A percentile compares a stretch with the other conserved stretches of the same genome.
These are phyloP conservation scores for Lordiphosa mommai DNA, from an alignment of 1,140 invertebrate genomes.

Conservation along the genomic window DNA sequence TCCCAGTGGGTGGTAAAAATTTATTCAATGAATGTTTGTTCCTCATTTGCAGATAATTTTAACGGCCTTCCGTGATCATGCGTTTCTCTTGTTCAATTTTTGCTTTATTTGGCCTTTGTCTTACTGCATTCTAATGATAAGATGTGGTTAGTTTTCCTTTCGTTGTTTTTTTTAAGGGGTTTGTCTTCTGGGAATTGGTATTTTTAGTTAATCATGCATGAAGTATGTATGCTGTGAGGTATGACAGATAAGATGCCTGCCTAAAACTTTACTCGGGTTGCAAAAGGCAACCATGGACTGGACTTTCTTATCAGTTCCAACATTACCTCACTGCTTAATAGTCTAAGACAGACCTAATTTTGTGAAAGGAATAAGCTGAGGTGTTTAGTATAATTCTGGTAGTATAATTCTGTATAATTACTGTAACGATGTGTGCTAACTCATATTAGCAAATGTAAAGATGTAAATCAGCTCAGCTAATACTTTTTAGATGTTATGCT, in stretches of 20 bases:
- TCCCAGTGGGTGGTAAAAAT: conserved; percentile 47
- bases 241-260: background rate
- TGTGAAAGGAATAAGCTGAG: too few relatives aligned
- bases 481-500: too few relatives aligned
- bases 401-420: too few relatives aligned
- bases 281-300: conserved; percentile 6
- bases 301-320: too few relatives aligned
- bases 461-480: too few relatives aligned
- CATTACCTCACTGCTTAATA: too few relatives aligned
- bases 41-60: conserved; percentile 39
- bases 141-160: conserved; percentile 21
- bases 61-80: conserved; percentile 18
- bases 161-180: background rate
- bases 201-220: conserved; percentile 2
- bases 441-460: too few relatives aligned
- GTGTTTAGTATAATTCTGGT: too few relatives aligned
- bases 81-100: conserved; percentile 40
- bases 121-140: conserved; percentile 32
- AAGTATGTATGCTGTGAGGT: too few relatives aligned
- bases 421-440: too few relatives aligned
- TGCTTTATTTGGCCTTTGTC: conserved; percentile 41
- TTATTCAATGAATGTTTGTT: conserved; percentile 66
- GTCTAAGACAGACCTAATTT: too few relatives aligned
- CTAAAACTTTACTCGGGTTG: conserved; percentile 6
- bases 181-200: background rate